A percentile compares a stretch with the other conserved stretches of the same genome.
Conservation (phyloP, 2,113 vertebrate species). For the Rattus norvegicus region GRCr8 NC_086039.1:125871001-125871500, state of each 20-base stretch:
- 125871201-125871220: background rate
- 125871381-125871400: background rate
- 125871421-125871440: background rate
- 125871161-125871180: background rate
- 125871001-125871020: background rate
- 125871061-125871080: background rate
- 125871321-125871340: background rate
- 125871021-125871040: background rate
- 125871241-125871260: background rate
- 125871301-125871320: background rate
- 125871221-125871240: background rate
- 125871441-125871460: background rate
- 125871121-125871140: background rate
- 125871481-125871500: background rate
- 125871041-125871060: slow-evolving; percentile 18
- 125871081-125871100: background rate
- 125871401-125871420: background rate
- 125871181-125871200: background rate
- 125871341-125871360: background rate
- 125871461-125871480: background rate
- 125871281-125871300: background rate
- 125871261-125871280: background rate
- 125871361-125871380: background rate
- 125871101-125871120: no score
- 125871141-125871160: background rate